Percentiles rank a stretch among this genome's conserved stretches.
phyloP scores from a whole-genome alignment of 1,140 invertebrate genomes.

The Argopecten irradians region DNA sequence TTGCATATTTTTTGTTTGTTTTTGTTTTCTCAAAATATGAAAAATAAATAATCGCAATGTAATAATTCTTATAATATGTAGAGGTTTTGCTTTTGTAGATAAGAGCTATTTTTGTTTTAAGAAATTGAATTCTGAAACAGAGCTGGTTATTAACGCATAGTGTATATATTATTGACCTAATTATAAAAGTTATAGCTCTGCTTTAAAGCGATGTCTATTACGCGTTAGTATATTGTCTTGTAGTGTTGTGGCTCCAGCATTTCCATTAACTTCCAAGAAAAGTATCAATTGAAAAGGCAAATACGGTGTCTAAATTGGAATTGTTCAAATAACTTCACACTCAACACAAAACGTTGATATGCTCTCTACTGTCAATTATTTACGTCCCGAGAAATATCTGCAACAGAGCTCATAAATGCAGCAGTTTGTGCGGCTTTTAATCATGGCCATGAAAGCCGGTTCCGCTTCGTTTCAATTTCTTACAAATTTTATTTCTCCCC shows the following conservation, averaged over 20 bases:
- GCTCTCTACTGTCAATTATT: slow-evolving; percentile 1
- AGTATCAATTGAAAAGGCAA: background rate
- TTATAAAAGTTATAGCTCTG: background rate
- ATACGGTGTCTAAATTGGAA: slow-evolving; percentile 5
- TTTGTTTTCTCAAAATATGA: no score
- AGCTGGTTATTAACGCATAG: no score
- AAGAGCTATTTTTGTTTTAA: no score
- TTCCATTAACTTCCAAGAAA: background rate
- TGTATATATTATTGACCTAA: background rate
- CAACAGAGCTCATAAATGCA: background rate
- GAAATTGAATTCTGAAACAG: no score
- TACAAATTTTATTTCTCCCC: slow-evolving; percentile 13
- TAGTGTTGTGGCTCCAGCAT: background rate
- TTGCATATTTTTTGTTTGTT: no score
- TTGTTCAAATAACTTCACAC: slow-evolving; percentile 17
- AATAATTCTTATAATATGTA: no score
- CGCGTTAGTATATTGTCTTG: background rate
- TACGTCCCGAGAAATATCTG: slow-evolving; percentile 8
- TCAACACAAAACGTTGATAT: background rate
- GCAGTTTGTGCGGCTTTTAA: background rate
- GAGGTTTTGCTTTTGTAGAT: no score
- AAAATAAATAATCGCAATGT: no score
- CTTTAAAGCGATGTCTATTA: background rate
- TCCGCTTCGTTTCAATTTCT: slow-evolving; percentile 16
- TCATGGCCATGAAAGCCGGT: background rate